Conservation (phyloP, 2,797 vertebrate genomes). For the Meda fulgida region DNA sequence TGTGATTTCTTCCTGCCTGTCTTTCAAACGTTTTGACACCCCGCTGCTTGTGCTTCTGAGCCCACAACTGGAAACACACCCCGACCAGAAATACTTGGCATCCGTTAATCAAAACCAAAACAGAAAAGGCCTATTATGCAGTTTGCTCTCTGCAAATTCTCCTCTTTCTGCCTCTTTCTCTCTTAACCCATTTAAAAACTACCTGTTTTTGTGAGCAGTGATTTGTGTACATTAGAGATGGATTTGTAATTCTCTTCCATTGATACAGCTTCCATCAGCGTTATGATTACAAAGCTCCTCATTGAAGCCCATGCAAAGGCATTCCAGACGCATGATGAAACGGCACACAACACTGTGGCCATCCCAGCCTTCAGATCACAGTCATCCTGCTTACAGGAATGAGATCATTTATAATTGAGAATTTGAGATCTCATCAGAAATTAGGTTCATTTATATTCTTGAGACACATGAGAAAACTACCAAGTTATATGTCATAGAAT, state of each 20-base stretch:
- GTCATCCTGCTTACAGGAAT: slow-evolving; percentile 46
- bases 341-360: slow-evolving; percentile 47
- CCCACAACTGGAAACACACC: slow-evolving; percentile 60
- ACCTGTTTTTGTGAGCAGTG: slow-evolving; percentile 51
- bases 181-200: slow-evolving; percentile 62
- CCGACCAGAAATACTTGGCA: slow-evolving; percentile 76
- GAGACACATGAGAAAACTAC: not conserved
- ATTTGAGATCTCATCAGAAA: slow-evolving; percentile 15
- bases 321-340: slow-evolving; percentile 59
- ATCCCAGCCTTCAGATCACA: slow-evolving; percentile 47
- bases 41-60: slow-evolving; percentile 66
- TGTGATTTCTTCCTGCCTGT: slow-evolving; percentile 63
- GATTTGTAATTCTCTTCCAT: slow-evolving; percentile 46
- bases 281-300: slow-evolving; percentile 49
- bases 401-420: slow-evolving; percentile 53
- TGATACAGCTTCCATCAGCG: slow-evolving; percentile 37
- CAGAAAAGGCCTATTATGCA: slow-evolving; percentile 73
- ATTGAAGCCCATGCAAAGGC: slow-evolving; percentile 34
- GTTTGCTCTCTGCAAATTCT: slow-evolving; percentile 69
- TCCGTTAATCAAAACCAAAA: slow-evolving; percentile 69
- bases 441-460: slow-evolving; percentile 48
- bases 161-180: slow-evolving; percentile 30
- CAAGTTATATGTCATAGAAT: not conserved
- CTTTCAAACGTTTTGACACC: slow-evolving; percentile 52
- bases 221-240: slow-evolving; percentile 54